Evolutionary conservation across 1,140 invertebrate genomes (phyloP).

Genomic region (Caenorhabditis brenneri): DNA sequence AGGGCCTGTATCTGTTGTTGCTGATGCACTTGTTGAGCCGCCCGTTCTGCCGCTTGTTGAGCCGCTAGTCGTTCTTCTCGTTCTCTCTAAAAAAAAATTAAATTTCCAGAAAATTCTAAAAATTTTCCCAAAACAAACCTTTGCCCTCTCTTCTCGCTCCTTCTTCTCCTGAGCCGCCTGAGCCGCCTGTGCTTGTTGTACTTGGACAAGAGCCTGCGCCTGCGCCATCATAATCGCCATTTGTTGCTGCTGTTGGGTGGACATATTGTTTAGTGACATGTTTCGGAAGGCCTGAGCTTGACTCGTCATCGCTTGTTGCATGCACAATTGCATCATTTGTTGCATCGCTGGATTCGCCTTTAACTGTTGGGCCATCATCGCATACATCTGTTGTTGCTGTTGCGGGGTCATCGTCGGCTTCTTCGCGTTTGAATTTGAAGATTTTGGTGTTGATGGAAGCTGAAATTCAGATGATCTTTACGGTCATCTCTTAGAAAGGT

Average conservation of each 20-base stretch:
- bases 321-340: not conserved
- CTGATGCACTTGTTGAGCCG: not conserved
- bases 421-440: not conserved
- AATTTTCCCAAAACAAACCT: not conserved
- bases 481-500: too few relatives aligned
- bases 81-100: not conserved
- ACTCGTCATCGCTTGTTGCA: too few relatives aligned
- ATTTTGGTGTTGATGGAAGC: not conserved
- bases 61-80: not conserved
- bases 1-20: not conserved
- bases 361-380: not conserved
- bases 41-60: not conserved
- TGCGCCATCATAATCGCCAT: too few relatives aligned
- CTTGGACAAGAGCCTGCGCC: too few relatives aligned
- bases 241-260: not conserved
- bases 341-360: not conserved
- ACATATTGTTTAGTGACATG: too few relatives aligned
- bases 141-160: too few relatives aligned
- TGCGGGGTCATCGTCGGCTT: not conserved
- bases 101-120: not conserved
- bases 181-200: not conserved
- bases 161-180: too few relatives aligned
- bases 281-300: too few relatives aligned
- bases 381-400: not conserved
- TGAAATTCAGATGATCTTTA: not conserved